Base-by-base conservation (phyloP, 2,797 vertebrate genomes). In the Scyliorhinus canicula region DNA sequence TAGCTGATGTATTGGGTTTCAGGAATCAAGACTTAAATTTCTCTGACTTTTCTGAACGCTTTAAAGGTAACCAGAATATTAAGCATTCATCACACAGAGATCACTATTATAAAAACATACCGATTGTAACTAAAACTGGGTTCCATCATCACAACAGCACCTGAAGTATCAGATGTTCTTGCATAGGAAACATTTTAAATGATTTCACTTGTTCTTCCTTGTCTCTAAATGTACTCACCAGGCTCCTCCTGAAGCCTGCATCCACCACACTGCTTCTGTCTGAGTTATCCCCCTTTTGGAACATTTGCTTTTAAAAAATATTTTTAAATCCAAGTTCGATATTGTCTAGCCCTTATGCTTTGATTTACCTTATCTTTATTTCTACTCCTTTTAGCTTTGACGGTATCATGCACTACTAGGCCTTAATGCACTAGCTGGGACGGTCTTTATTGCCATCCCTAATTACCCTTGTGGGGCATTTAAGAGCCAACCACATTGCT, bases 1-100 rank as follows among this genome's bases (percentile, higher is more conserved):
- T 97, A 63, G 95, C 79, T 0, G 82, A 96, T 28, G 96, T 96
- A 40, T 35, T 97, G 7, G 96, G 96, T 28, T 97, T 96, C 95
- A 95, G 95, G 95, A 95, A 96, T 1, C 96, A 96, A 95, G 95
- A 91, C 0, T 82, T 97, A 35, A 96, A 95, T 95, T 96, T 96
- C 16, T 95, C 96, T 1, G 96, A 96, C 77, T 97, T 98, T 95
- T 95, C 96, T 44, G 65, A 67, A 0, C 95, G 96, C 90, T 95
- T 96, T 5, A 95, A 97, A 97, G 96, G 97, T 97, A 96, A 96
- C 44, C 31, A 71, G 16, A 19, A 35, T 52, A 52, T 94, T 90
- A 82, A 82, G 40, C 14, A 16, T 57, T 19, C 60, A n/a, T 90
- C 86, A 40, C 52, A 55, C 28, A 28, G 28, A 35, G 28, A 88